Evolutionary conservation across 2,888 invertebrate genomes (phyloP), one percentile per base, ranked within the genome.

Genomic region (Aleiodes alternator): DNA sequence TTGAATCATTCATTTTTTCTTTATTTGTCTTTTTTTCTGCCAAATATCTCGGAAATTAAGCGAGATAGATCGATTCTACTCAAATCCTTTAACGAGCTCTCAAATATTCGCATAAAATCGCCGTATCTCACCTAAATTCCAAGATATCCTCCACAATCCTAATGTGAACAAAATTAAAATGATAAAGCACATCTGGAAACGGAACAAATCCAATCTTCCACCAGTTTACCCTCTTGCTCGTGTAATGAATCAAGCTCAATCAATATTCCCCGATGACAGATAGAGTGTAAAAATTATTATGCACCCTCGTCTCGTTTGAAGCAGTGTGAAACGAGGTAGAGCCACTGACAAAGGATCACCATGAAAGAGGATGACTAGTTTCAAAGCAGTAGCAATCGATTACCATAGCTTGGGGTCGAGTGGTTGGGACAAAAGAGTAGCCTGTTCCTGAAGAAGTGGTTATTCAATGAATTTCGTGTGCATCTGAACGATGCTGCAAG

Each of bases 341-440:
- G 50, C 50, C 12, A 57, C n/a, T 61, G 29, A 43, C 16, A 50
- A 75, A 72, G 51, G 69, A 38, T 48, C 70, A 68, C 38, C 50
- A 48, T 34, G 61, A 69, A 38, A 64, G 50, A 57, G 53, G 55
- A 68, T 51, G 68, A 59, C 43, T 51, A 64, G 69, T 43, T 69
- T 71, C 66, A 68, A 78, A 77, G 72, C 79, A 76, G 76, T 78
- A 76, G 68, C 78, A 79, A 80, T 80, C 77, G 79, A 80, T 79
- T 75, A 75, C 70, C 69, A 66, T 71, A 59, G 57, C 43, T 48
- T 48, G 43, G 64, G 43, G 9, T 61, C 34, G 43, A 64, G 48
- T 38, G 64, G 8, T 23, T 59, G 31, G 50, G 48, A 31, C 48
- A 70, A 48, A 56, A 50, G 57, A 70, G 57, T 43, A 9, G 9